Base-by-base conservation (phyloP, 2,888 invertebrate genomes). In the Tiliacea citrago region DNA sequence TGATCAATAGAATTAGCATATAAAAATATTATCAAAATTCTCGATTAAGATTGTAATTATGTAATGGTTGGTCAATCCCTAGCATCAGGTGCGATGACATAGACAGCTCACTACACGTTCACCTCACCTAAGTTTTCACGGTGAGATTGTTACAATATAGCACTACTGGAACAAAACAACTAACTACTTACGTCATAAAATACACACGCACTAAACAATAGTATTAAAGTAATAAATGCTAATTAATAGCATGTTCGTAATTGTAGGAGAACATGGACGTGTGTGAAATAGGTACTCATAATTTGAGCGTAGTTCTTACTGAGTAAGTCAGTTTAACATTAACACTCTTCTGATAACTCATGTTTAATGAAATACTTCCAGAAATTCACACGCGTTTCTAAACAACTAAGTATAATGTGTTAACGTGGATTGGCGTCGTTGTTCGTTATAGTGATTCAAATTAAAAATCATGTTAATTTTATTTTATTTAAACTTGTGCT, bases 311-410 rank as follows among this genome's bases (percentile, higher is more conserved):
- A 55, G 53, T 72, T 39, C 51, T 51, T 58, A 55, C 55, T 49
- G 42, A 66, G 45, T 68, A 57, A 68, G 42, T 67, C 65, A 65
- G 73, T 73, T 16, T 8, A 18, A 62, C 79, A 57, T 74, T 79
- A 79, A 57, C 79, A 79, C 55, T 73, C 35, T 6, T 10, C 21
- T 55, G 39, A 16, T 66, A 79, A 79, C 29, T 51, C 13, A 51
- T 51, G 61, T 63, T 57, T 69, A 80, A 68, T 74, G 68, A 66
- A 69, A 74, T 51, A 29, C 13, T 69, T 79, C 68, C 55, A 65
- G 45, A 74, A 79, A 79, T 57, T 79, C 74, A 79, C 79, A 79
- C 45, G 18, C 58, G n/a, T 79, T 65, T 35, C 16, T 9, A 71
- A 73, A 65, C 66, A 47, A 71, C 29, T 55, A n/a, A 42, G 47